Percentiles rank a stretch among this genome's conserved stretches.
Conservation (phyloP, 2,888 invertebrate genomes). For the Arge pagana region DNA sequence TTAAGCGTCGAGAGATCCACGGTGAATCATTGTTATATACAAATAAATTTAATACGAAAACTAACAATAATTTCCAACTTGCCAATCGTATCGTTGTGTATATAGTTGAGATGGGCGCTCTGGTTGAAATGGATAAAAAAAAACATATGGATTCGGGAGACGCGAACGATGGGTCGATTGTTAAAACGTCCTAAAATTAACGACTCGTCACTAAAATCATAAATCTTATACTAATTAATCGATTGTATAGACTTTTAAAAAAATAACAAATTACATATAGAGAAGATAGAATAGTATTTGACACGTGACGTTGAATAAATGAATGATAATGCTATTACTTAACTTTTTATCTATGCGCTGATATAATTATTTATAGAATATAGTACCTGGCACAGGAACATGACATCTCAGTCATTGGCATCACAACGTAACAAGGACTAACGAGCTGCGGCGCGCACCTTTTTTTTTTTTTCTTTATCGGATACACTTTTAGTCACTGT, state of each 20-base stretch:
- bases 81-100: slow-evolving; percentile 15
- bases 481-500: no score
- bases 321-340: slow-evolving; percentile 39
- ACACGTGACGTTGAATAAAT: slow-evolving; percentile 49
- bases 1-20: no score
- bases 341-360: slow-evolving; percentile 40
- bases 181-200: slow-evolving; percentile 27
- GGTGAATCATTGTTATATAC: no score
- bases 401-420: slow-evolving; percentile 58
- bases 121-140: slow-evolving; percentile 16
- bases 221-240: slow-evolving; percentile 50
- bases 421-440: slow-evolving; percentile 58
- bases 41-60: no score
- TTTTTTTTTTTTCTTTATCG: slow-evolving; percentile 13
- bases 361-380: slow-evolving; percentile 41
- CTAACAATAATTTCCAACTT: not conserved
- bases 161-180: not conserved
- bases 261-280: slow-evolving; percentile 59
- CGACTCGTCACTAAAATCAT: slow-evolving; percentile 31
- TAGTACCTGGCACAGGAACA: slow-evolving; percentile 59
- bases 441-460: slow-evolving; percentile 52
- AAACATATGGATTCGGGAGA: slow-evolving; percentile 1
- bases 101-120: no score
- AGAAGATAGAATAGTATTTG: slow-evolving; percentile 49
- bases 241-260: slow-evolving; percentile 57